A percentile compares a stretch with the other conserved stretches of the same genome.
These are phyloP conservation scores for Grus americana DNA, from an alignment of 2,113 vertebrate species.

Conservation along the genomic window DNA sequence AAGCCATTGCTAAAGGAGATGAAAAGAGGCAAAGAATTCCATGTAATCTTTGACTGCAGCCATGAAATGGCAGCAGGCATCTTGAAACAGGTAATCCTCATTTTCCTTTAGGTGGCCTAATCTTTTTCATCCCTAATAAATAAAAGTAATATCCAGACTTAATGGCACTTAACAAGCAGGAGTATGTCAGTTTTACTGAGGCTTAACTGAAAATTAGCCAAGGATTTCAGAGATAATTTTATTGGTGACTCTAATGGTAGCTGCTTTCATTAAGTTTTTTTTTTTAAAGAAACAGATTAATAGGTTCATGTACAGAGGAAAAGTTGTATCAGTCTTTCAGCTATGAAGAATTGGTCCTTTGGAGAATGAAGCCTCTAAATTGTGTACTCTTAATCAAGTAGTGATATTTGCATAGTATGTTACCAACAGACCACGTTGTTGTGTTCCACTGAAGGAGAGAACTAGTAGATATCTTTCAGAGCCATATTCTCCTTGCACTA, in stretches of 20 bases:
- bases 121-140: not conserved
- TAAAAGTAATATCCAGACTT: not conserved
- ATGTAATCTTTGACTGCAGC: slow-evolving; percentile 97
- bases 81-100: slow-evolving; percentile 89
- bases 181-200: not conserved
- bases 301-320: not conserved
- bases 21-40: slow-evolving; percentile 98
- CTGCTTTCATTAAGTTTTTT: not conserved
- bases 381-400: not conserved
- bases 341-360: not conserved
- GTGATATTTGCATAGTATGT: not conserved
- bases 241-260: not conserved
- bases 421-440: not conserved
- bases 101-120: not conserved
- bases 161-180: not conserved
- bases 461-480: not conserved
- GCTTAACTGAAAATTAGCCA: not conserved
- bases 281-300: not conserved
- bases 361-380: not conserved
- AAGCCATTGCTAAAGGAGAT: slow-evolving; percentile 97
- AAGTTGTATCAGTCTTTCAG: not conserved
- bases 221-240: not conserved
- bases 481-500: not conserved
- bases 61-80: slow-evolving; percentile 98
- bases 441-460: not conserved